These are phyloP conservation scores for Gulo gulo DNA, from an alignment of 2,113 vertebrate species.

Conservation along the genomic window DNA sequence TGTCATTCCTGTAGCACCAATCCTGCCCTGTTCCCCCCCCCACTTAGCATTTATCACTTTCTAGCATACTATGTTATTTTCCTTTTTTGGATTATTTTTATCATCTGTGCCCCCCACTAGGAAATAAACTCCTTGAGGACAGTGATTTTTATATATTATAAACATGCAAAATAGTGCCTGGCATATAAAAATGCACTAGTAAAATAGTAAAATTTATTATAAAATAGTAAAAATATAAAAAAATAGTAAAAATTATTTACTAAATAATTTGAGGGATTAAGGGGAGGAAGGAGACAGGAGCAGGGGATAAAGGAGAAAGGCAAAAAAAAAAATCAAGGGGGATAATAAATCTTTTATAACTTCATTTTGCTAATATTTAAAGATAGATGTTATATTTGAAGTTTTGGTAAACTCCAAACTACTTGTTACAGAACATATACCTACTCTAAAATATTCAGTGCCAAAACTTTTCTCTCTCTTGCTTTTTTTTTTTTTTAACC, in stretches of 20 bases:
- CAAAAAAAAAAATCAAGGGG: neutral
- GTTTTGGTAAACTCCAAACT: neutral
- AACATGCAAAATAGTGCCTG: neutral
- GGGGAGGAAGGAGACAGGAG: neutral
- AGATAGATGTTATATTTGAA: neutral
- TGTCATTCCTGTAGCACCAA: neutral
- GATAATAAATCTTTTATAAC: neutral
- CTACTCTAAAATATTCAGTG: conserved; percentile 2
- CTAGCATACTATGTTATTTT: neutral
- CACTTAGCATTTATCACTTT: neutral
- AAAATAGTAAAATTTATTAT: too few species aligned
- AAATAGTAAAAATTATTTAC: too few species aligned
- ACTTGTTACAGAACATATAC: neutral
- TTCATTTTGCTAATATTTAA: neutral
- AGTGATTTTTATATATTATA: neutral
- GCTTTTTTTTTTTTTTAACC: neutral
- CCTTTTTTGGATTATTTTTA: neutral
- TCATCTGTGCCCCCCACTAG: neutral
- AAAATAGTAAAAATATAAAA: too few species aligned
- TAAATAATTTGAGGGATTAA: neutral
- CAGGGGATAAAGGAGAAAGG: neutral
- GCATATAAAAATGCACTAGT: neutral
- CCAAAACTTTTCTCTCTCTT: neutral
- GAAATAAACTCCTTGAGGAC: neutral
- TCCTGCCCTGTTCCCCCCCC: neutral